Percentiles rank a stretch among this genome's conserved stretches.
Conservation (phyloP, 2,113 vertebrate genomes). For the Gymnorhina tibicen region DNA sequence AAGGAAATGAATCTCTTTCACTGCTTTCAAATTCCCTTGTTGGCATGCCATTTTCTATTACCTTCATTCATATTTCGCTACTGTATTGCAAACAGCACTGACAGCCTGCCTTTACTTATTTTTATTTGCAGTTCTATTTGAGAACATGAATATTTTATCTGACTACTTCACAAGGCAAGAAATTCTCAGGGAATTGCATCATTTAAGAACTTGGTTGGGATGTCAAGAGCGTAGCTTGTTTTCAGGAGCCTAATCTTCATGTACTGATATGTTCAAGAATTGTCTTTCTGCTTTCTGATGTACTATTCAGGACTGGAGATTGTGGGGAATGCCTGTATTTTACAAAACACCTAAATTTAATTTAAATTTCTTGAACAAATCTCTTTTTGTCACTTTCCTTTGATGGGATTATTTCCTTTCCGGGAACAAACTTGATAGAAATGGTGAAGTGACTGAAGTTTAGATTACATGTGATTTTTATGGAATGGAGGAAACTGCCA, state of each 20-base stretch:
- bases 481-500: not conserved
- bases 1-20: constrained; percentile 6
- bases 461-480: not conserved
- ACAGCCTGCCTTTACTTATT: constrained; percentile 11
- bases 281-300: not conserved
- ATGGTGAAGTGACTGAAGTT: not conserved
- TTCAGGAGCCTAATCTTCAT: not conserved
- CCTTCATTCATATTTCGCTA: constrained; percentile 45
- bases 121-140: constrained; percentile 61
- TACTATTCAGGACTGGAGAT: not conserved
- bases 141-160: constrained; percentile 31
- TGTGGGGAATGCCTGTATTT: not conserved
- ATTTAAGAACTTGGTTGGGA: not conserved
- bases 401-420: not conserved
- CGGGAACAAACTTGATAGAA: not conserved
- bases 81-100: constrained; percentile 5
- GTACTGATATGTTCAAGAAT: not conserved
- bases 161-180: not conserved
- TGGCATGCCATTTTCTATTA: not conserved
- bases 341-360: not conserved
- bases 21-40: constrained; percentile 27
- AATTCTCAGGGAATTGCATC: not conserved
- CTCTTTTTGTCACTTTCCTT: not conserved
- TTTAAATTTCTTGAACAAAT: not conserved
- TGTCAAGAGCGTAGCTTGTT: not conserved